Evolutionary conservation across 2,113 vertebrate genomes (phyloP).

Genomic region (Oplegnathus fasciatus): DNA sequence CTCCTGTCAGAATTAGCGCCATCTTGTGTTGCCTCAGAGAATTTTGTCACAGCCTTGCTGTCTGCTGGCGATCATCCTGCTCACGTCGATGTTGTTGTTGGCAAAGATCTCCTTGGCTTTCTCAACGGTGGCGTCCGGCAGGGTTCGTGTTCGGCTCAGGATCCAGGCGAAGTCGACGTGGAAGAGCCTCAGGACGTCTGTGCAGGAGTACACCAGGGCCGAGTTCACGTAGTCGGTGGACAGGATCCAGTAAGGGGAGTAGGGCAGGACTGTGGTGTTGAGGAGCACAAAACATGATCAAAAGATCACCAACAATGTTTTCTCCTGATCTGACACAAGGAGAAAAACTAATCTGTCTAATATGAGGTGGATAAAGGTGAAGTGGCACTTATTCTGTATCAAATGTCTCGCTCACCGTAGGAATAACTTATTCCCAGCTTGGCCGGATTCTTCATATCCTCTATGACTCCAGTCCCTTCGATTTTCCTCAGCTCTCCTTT

Average conservation of each 20-base stretch:
- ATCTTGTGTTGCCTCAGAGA: conserved; percentile 50
- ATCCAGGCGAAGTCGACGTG: conserved; percentile 93
- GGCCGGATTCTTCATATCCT: conserved; percentile 88
- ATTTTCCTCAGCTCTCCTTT: conserved; percentile 86
- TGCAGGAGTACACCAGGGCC: conserved; percentile 93
- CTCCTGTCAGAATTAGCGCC: conserved; percentile 23
- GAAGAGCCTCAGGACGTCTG: conserved; percentile 89
- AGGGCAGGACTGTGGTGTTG: conserved; percentile 86
- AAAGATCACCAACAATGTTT: neutral
- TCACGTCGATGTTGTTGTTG: conserved; percentile 87
- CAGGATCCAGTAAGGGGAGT: conserved; percentile 92
- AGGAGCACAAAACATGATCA: neutral
- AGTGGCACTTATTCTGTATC: neutral
- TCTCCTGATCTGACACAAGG: neutral
- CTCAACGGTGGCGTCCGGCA: conserved; percentile 86
- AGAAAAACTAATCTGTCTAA: neutral
- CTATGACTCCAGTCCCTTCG: conserved; percentile 86
- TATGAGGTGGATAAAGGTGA: neutral
- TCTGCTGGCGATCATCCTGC: conserved; percentile 87
- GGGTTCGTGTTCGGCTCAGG: conserved; percentile 85
- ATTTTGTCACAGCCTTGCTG: conserved; percentile 87
- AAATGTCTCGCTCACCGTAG: conserved; percentile 84
- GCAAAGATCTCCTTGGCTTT: conserved; percentile 85
- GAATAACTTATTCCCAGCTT: conserved; percentile 91
- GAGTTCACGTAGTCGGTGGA: conserved; percentile 91